These are phyloP conservation scores for Empis stercorea DNA, from an alignment of 2,888 invertebrate genomes.

Conservation along the genomic window DNA sequence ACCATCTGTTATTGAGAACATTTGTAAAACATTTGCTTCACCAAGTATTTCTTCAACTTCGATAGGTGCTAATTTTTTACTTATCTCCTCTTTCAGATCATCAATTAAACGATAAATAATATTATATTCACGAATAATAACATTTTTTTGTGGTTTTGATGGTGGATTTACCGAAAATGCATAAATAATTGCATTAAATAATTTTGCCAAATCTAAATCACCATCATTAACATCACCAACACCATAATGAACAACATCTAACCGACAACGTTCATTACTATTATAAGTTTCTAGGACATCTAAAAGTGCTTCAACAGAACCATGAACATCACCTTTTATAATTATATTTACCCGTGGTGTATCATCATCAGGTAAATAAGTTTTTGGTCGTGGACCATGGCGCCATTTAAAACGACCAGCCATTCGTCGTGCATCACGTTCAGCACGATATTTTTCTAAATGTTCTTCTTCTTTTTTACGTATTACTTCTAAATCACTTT, in stretches of 20 bases:
- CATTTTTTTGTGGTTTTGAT: constrained; percentile 28
- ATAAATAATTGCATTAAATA: constrained; percentile 70
- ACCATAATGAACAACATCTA: constrained; percentile 80
- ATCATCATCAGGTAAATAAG: constrained; percentile 40
- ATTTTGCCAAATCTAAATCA: constrained; percentile 69
- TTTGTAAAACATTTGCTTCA: constrained; percentile 72
- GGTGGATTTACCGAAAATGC: constrained; percentile 69
- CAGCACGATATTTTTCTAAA: constrained; percentile 47
- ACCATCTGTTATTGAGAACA: constrained; percentile 68
- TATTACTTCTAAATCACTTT: constrained; percentile 48
- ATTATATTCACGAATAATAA: constrained; percentile 60
- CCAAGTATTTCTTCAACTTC: constrained; percentile 68
- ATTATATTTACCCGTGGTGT: constrained; percentile 46
- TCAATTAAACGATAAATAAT: constrained; percentile 91
- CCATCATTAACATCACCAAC: constrained; percentile 75
- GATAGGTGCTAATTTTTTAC: constrained; percentile 51
- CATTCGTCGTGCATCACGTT: constrained; percentile 45
- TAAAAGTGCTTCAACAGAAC: constrained; percentile 89
- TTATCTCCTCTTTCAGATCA: constrained; percentile 70
- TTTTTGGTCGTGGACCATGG: constrained; percentile 47
- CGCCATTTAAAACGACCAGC: constrained; percentile 45
- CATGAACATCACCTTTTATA: constrained; percentile 84
- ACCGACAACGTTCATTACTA: constrained; percentile 52
- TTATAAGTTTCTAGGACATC: constrained; percentile 82
- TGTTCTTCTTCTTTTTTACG: constrained; percentile 52